Percentiles rank a stretch among this genome's conserved stretches.
phyloP scores from a whole-genome alignment of 2,113 vertebrate species.

The Hirundichthys speculiger region DNA sequence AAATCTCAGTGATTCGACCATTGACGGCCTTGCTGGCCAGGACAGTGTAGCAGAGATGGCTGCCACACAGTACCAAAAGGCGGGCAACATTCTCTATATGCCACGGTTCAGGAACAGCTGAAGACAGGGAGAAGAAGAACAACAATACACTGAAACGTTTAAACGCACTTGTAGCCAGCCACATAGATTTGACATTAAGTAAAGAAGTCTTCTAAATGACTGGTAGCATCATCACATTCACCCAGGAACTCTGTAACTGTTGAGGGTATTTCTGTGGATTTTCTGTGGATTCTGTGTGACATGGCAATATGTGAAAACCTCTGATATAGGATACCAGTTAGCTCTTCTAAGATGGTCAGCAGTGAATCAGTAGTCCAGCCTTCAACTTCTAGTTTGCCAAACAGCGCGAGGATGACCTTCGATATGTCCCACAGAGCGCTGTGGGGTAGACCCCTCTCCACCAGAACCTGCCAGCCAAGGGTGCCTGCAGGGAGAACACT shows the following conservation, averaged over 20 bases:
- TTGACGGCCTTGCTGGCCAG: constrained; percentile 88
- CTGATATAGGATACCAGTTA: constrained; percentile 81
- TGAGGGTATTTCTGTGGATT: not conserved
- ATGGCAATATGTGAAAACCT: constrained; percentile 1
- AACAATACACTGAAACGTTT: not conserved
- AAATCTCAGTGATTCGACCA: constrained; percentile 80
- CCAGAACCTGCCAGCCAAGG: constrained; percentile 86
- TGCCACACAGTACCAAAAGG: constrained; percentile 89
- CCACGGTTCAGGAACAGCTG: constrained; percentile 88
- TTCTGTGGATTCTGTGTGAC: not conserved
- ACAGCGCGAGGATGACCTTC: constrained; percentile 83
- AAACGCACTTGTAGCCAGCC: not conserved
- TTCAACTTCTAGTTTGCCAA: constrained; percentile 71
- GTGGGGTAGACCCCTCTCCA: constrained; percentile 80
- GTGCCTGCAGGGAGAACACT: constrained; percentile 75
- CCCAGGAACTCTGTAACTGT: not conserved
- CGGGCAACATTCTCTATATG: constrained; percentile 88
- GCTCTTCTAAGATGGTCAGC: constrained; percentile 88
- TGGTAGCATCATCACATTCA: no score
- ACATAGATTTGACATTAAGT: not conserved
- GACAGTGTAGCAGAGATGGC: constrained; percentile 85
- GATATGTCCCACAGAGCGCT: constrained; percentile 84
- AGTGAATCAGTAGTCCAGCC: constrained; percentile 84
- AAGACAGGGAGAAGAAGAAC: not conserved
- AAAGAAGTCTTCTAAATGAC: not conserved